These are phyloP conservation scores for Chloroclystis v-ata DNA, from an alignment of 2,888 invertebrate species.

Conservation along the genomic window DNA sequence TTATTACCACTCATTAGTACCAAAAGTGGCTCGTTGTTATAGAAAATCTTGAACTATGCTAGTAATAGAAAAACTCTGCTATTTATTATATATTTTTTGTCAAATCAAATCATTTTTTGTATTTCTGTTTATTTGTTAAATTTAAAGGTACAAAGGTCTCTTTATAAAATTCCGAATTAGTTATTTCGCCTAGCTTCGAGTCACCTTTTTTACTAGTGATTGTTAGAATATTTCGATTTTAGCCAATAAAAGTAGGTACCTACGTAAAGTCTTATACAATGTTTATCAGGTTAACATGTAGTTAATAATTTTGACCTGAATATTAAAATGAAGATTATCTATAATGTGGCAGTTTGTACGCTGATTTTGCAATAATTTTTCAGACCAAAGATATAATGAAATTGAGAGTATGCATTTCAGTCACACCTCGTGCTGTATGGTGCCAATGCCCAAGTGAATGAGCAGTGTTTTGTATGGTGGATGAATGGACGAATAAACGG, in stretches of 20 bases:
- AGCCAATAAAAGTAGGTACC: conserved; percentile 23
- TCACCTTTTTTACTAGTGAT: conserved; percentile 1
- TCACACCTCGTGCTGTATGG: conserved; percentile 48
- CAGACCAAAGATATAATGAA: conserved; percentile 65
- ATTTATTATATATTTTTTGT: too few relatives aligned
- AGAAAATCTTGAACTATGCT: too few relatives aligned
- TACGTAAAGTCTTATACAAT: conserved; percentile 13
- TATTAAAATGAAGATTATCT: conserved; percentile 28
- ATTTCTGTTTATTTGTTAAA: too few relatives aligned
- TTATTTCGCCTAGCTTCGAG: too few relatives aligned
- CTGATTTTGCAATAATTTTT: conserved; percentile 53
- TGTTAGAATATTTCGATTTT: conserved; percentile 33
- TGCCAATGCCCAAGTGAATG: conserved; percentile 57
- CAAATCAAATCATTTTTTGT: too few relatives aligned
- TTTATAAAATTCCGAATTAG: too few relatives aligned
- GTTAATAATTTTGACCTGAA: conserved; percentile 28
- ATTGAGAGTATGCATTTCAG: conserved; percentile 47
- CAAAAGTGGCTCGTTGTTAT: neutral
- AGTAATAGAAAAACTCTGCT: too few relatives aligned
- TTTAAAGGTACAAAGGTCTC: too few relatives aligned
- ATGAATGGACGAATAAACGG: conserved; percentile 39
- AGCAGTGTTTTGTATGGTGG: conserved; percentile 36
- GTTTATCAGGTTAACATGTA: conserved; percentile 21
- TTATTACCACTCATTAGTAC: neutral
- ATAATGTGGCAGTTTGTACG: conserved; percentile 31